Percentiles rank a stretch among this genome's conserved stretches.
phyloP scores from a whole-genome alignment of 1,140 invertebrate genomes.

The Oreohelix idahoensis region DNA sequence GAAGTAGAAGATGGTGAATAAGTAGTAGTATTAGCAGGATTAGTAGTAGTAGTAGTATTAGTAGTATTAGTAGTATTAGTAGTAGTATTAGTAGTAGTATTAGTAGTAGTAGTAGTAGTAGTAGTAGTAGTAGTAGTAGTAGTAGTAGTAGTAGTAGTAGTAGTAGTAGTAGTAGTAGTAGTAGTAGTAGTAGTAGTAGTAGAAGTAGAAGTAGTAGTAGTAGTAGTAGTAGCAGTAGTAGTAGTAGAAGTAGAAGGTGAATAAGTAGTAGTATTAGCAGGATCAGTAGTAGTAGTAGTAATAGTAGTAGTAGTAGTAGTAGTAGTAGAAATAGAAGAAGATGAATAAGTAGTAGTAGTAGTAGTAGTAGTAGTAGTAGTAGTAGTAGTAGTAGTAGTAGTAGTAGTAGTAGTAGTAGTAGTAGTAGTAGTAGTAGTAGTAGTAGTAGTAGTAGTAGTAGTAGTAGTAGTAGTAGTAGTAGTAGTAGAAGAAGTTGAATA shows the following conservation, averaged over 20 bases:
- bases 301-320: slow-evolving; percentile 35
- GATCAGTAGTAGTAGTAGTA: too few relatives aligned
- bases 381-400: slow-evolving; percentile 38
- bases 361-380: slow-evolving; percentile 40
- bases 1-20: too few relatives aligned
- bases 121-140: slow-evolving; percentile 40
- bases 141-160: slow-evolving; percentile 39
- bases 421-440: slow-evolving; percentile 46
- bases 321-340: slow-evolving; percentile 1
- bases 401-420: slow-evolving; percentile 45
- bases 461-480: slow-evolving; percentile 45
- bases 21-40: too few relatives aligned
- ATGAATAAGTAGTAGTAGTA: too few relatives aligned
- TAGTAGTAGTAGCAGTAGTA: slow-evolving; percentile 10
- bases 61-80: too few relatives aligned
- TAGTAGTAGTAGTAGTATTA: too few relatives aligned
- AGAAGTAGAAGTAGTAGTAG: slow-evolving; percentile 24
- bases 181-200: slow-evolving; percentile 41
- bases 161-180: slow-evolving; percentile 48
- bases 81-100: too few relatives aligned
- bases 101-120: slow-evolving; percentile 8
- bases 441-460: slow-evolving; percentile 41
- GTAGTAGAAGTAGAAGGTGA: slow-evolving; percentile 39
- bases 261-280: too few relatives aligned
- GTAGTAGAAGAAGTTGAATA: slow-evolving; percentile 40